Conservation (phyloP, 2,113 vertebrate species). For the Dascyllus trimaculatus region DNA sequence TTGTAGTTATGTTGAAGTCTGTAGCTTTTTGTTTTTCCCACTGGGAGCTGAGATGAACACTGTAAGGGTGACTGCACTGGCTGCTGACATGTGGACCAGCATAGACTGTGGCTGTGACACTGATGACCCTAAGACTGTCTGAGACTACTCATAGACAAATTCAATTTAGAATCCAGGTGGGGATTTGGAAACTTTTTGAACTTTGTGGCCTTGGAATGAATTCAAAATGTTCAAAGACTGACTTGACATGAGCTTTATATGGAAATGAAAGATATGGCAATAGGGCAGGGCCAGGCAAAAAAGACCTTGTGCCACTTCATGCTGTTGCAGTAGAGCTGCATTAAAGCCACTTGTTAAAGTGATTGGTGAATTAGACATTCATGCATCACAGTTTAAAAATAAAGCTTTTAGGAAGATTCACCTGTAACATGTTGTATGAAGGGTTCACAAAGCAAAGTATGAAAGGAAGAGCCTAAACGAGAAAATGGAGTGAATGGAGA, state of each 20-base stretch:
- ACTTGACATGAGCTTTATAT: neutral
- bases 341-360: neutral
- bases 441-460: neutral
- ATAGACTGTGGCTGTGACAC: neutral
- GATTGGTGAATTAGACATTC: neutral
- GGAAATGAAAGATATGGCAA: neutral
- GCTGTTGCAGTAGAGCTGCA: neutral
- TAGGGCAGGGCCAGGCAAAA: neutral
- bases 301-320: neutral
- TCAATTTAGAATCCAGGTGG: no score
- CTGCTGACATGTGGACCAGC: no score
- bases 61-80: no score
- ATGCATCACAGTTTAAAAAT: neutral
- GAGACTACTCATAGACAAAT: no score
- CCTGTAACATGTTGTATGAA: neutral
- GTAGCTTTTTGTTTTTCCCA: neutral
- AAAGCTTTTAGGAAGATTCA: neutral
- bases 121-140: no score
- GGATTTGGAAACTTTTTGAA: slow-evolving; percentile 1
- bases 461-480: neutral
- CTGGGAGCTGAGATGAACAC: neutral
- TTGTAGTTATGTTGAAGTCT: neutral
- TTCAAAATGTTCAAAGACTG: neutral
- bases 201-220: slow-evolving; percentile 5
- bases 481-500: neutral